Evolutionary conservation across 2,888 invertebrate species (phyloP), one percentile per base, ranked within the genome.

Genomic region (Sinotaia quadrata): DNA sequence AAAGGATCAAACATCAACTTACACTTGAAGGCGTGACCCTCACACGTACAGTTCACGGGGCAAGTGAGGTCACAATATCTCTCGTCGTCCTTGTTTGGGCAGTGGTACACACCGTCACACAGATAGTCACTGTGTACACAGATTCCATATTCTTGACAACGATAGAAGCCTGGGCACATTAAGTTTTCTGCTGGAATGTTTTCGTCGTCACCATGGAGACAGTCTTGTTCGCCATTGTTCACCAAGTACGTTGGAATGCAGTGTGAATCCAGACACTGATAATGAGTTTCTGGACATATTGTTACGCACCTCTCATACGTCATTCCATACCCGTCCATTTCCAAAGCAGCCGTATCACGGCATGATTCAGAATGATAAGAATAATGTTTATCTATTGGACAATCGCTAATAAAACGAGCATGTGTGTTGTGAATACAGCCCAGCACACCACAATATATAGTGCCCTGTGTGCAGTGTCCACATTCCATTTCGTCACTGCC

Each of bases 401-500:
- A 41, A 18, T 41, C 41, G 10, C 41, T 8, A 18, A 49, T 5
- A 49, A 10, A 49, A 21, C n/a, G n/a, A 10, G n/a, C 41, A 18
- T 41, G 18, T 8, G 8, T 8, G 8, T 41, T 41, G 41, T 8
- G 41, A 10, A 41, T 15, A 41, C 41, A 41, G 18, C 41, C 41
- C 10, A 41, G 10, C 10, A 18, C 18, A 18, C 18, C 10, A 41
- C 68, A 68, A 15, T 61, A 47, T 2, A 57, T 24, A 15, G 37
- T 60, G 4, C 61, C 62, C 0, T n/a, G 18, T 2, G 36, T 41
- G 36, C 68, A 68, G 4, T 44, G 29, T n/a, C 34, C 56, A 33
- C 68, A 68, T 31, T 62, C 61, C 24, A 67, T 57, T 60, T 84
- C 84, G 70, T 84, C 84, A 18, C 75, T 77, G 12, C 75, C 77